phyloP scores from a whole-genome alignment of 2,888 invertebrate genomes.

The Papilio gigon region DNA sequence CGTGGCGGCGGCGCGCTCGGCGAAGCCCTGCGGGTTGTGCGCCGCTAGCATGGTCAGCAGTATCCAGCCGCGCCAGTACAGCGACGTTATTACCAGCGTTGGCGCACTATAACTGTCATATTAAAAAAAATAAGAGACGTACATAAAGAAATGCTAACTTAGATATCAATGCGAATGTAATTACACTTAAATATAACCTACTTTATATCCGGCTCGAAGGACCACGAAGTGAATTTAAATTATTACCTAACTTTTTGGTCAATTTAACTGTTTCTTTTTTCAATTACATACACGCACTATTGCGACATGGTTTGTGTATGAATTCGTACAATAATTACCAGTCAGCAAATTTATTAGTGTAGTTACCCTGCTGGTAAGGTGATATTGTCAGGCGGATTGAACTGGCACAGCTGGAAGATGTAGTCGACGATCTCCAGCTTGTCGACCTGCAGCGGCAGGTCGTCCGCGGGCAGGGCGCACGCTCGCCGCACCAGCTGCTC shows the following conservation, averaged over 20 bases:
- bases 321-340: too few species aligned
- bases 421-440: conserved; percentile 94
- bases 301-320: background rate
- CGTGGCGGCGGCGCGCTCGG: conserved; percentile 92
- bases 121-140: too few species aligned
- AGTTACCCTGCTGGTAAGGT: conserved; percentile 89
- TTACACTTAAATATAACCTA: too few species aligned
- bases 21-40: conserved; percentile 95
- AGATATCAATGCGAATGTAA: too few species aligned
- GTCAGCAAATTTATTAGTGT: background rate
- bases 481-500: conserved; percentile 93
- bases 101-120: conserved; percentile 88
- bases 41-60: conserved; percentile 92
- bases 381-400: conserved; percentile 96
- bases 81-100: conserved; percentile 92
- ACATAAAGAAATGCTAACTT: background rate
- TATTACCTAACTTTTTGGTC: too few species aligned
- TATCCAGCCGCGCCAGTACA: conserved; percentile 97
- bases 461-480: conserved; percentile 89
- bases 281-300: too few species aligned
- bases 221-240: background rate
- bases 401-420: conserved; percentile 94
- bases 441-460: conserved; percentile 87
- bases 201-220: background rate
- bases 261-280: too few species aligned